phyloP scores from a whole-genome alignment of 2,888 invertebrate genomes.

The Diarsia rubi region DNA sequence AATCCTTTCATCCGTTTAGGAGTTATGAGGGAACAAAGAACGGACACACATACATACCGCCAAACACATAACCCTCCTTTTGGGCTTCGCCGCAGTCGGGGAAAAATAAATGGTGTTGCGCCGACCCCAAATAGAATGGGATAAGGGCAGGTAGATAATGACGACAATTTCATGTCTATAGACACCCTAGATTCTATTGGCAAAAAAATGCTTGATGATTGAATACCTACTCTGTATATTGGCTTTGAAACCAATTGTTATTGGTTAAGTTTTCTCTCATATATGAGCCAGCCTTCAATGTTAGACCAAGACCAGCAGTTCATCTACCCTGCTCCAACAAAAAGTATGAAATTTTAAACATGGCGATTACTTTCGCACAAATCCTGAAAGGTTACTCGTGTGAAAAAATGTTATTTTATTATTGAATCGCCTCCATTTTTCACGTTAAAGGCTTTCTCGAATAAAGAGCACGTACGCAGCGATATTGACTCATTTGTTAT shows the following conservation, averaged over 20 bases:
- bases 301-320: constrained; percentile 4
- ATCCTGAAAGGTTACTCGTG: constrained; percentile 27
- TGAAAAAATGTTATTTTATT: constrained; percentile 45
- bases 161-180: too few relatives aligned
- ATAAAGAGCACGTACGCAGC: constrained; percentile 52
- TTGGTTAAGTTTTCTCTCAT: not conserved
- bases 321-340: not conserved
- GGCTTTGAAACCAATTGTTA: constrained; percentile 9
- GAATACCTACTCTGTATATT: not conserved
- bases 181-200: too few relatives aligned
- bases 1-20: too few relatives aligned
- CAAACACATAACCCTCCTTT: too few relatives aligned
- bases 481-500: constrained; percentile 50
- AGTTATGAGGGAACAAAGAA: too few relatives aligned
- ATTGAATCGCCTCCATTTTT: constrained; percentile 52
- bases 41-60: too few relatives aligned
- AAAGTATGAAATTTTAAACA: constrained; percentile 24
- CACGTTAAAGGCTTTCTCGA: constrained; percentile 26
- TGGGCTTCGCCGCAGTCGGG: too few relatives aligned
- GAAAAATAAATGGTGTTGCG: too few relatives aligned
- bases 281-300: constrained; percentile 17
- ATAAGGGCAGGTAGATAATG: too few relatives aligned
- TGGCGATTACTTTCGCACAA: constrained; percentile 7
- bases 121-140: too few relatives aligned
- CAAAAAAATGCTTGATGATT: not conserved